Evolutionary conservation across 2,113 vertebrate genomes (phyloP), one percentile per base, ranked within the genome.

Genomic region (Oryzias curvinotus): DNA sequence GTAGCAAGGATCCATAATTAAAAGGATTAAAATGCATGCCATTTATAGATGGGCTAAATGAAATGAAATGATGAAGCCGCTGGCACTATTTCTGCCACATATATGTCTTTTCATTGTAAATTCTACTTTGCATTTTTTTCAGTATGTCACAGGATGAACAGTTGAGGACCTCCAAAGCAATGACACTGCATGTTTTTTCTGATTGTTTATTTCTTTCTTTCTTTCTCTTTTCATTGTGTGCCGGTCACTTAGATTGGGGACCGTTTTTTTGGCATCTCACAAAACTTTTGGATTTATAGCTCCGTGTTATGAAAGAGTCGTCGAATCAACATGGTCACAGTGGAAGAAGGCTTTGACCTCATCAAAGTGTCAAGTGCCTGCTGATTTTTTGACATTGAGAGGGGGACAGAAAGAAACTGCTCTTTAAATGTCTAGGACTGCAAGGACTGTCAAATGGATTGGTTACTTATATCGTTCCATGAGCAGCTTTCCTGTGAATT

Each of bases 1-100:
- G 90, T 92, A 84, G 86, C 48, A 43, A 78, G 82, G 83, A 88
- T 85, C 84, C 85, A 85, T 92, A 91, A 92, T 91, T 90, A 90
- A 91, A 91, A 86, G 85, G 85, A 90, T 90, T 88, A 87, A 90
- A 91, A 91, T 86, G 85, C 87, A 84, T 85, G 85, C 82, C 88
- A 85, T 91, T 91, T 90, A 89, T 85, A 90, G 87, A 85, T 66
- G 78, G 77, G 83, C 84, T 86, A 80, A 87, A 87, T 80, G 74
- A 89, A 86, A 82, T 74, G 71, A 75, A 83, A 82, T 68, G 80
- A 84, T 60, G 68, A 80, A 83, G 78, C 87, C 70, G 73, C 73
- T 83, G 80, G 78, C 81, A 73, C 64, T 19, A 17, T 74, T 77
- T 78, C 67, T 80, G 62, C 71, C 80, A 77, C 52, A 54, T 83